Base-by-base conservation (phyloP, 2,113 vertebrate genomes). In the Excalfactoria chinensis region DNA sequence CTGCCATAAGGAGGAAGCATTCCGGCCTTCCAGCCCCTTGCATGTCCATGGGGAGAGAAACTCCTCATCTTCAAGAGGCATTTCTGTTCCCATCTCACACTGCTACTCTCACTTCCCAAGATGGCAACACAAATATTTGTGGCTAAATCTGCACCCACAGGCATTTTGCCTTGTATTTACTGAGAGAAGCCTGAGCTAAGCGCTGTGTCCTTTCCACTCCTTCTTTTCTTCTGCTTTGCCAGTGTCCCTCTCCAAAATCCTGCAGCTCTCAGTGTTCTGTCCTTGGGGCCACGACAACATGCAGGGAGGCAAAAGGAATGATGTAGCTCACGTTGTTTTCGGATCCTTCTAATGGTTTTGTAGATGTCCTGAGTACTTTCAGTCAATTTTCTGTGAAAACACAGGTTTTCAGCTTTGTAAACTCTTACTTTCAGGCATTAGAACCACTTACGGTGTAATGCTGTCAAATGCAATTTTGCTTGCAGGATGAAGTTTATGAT, bases 1-100 rank as follows among this genome's bases (percentile, higher is more conserved):
- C 34, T 34, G 37, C 21, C 2, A 0, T 34, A 41, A 7, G 16
- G 19, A 66, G 28, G 34, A 44, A 13, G 0, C 10, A 2, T 58
- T 76, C 64, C 67, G 40, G 46, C 70, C 35, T 79, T 66, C 53
- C 43, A 53, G 13, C 26, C 40, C n/a, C 41, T 79, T 18, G 17
- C 49, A 26, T 44, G 6, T 49, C 44, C 8, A 8, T 1, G 3
- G 11, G 21, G 48, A 69, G 30, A 32, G 67, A 80, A 86, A 35
- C 3, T 6, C 14, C 22, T 21, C 34, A 49, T 28, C 41, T 75
- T 59, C 49, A 32, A 22, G 23, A 44, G 16, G 16, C 23, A 2
- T 7, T 14, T 53, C 37, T 72, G 56, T 51, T 51, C 25, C 46
- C 16, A 35, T 11, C 30, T 58, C 55, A 51, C 20, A 21, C 32